phyloP scores from a whole-genome alignment of 2,888 invertebrate genomes.

The Glomeris marginata region DNA sequence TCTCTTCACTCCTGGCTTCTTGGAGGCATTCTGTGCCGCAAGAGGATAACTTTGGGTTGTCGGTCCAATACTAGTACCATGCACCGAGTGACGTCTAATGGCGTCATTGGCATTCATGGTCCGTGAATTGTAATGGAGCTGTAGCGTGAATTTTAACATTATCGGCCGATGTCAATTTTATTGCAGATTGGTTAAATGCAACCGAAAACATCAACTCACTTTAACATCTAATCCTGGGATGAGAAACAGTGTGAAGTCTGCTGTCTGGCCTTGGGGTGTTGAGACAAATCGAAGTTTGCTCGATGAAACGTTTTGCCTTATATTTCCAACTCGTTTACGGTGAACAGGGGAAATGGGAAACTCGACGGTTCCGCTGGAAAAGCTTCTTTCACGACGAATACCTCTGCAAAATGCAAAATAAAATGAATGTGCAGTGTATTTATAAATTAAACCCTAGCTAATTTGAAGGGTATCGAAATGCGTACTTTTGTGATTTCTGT shows the following conservation, averaged over 20 bases:
- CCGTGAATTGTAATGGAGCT: conserved; percentile 61
- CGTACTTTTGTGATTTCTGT: conserved; percentile 29
- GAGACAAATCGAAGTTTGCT: conserved; percentile 17
- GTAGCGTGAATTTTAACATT: background rate
- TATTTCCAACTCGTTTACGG: conserved; percentile 28
- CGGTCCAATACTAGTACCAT: background rate
- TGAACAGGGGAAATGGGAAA: conserved; percentile 38
- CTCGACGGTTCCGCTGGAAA: conserved; percentile 46
- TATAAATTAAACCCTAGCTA: too few relatives aligned
- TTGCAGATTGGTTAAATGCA: too few relatives aligned
- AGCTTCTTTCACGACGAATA: conserved; percentile 43
- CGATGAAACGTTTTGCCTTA: conserved; percentile 17
- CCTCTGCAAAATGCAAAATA: conserved; percentile 14
- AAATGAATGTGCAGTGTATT: too few relatives aligned
- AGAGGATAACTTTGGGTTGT: too few relatives aligned
- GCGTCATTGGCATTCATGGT: background rate
- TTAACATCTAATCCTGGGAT: conserved; percentile 84
- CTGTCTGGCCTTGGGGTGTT: conserved; percentile 17
- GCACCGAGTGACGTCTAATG: background rate
- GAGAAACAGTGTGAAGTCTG: conserved; percentile 65
- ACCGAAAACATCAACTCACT: conserved; percentile 36
- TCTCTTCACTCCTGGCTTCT: conserved; percentile 48
- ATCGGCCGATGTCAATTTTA: background rate
- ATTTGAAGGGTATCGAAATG: conserved; percentile 3
- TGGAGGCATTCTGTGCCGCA: background rate